A percentile compares a stretch with the other conserved stretches of the same genome.
These are phyloP conservation scores for Eupithecia vulgata DNA, from an alignment of 2,888 invertebrate genomes.

Conservation along the genomic window DNA sequence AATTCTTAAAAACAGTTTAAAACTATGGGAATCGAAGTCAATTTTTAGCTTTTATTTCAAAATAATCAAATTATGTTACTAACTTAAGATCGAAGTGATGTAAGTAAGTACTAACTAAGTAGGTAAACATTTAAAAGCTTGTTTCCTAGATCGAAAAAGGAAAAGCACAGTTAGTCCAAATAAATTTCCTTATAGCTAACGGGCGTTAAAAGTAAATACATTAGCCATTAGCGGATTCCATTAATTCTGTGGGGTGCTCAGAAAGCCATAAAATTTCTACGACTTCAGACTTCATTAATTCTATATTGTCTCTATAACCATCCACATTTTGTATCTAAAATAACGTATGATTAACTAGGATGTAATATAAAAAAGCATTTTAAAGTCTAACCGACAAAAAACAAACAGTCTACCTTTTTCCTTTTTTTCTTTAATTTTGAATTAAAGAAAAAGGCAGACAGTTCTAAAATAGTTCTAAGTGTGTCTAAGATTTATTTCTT, in stretches of 20 bases:
- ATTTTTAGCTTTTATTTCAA: no score
- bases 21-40: no score
- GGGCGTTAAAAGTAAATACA: neutral
- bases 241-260: constrained; percentile 45
- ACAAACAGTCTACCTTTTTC: no score
- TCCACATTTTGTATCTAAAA: neutral
- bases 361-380: no score
- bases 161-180: neutral
- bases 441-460: no score
- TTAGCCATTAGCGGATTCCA: constrained; percentile 58
- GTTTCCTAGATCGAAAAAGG: neutral
- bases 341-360: neutral
- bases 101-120: neutral
- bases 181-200: neutral
- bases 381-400: no score
- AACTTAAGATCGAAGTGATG: neutral
- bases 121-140: neutral
- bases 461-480: no score
- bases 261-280: neutral
- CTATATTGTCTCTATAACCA: neutral
- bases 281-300: neutral
- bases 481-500: no score
- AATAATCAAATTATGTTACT: neutral
- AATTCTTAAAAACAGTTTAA: no score
- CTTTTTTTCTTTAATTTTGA: no score